These are phyloP conservation scores for Atherinosoma microstoma DNA, from an alignment of 2,797 vertebrate species.

Conservation along the genomic window DNA sequence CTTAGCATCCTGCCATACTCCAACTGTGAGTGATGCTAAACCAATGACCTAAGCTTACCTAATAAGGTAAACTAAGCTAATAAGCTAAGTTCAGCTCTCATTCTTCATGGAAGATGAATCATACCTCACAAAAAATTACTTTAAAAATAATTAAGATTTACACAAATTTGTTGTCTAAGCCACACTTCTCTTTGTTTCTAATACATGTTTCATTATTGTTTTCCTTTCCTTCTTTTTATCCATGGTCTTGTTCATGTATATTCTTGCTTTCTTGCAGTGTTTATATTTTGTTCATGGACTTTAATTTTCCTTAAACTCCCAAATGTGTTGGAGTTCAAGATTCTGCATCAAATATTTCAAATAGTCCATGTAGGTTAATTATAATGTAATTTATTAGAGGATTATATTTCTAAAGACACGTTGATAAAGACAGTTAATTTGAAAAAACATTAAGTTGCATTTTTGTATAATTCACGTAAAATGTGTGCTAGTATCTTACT, in stretches of 20 bases:
- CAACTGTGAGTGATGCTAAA: too few species aligned
- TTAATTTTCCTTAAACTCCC: conserved; percentile 8
- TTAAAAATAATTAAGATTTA: not conserved
- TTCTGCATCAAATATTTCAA: conserved; percentile 12
- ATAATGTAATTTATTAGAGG: not conserved
- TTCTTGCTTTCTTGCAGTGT: conserved; percentile 42
- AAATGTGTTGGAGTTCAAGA: conserved; percentile 11
- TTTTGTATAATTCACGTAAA: not conserved
- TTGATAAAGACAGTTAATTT: not conserved
- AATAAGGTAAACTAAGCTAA: too few species aligned
- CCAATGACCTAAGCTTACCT: too few species aligned
- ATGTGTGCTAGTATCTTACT: not conserved
- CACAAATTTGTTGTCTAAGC: conserved; percentile 9
- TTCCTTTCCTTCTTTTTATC: conserved; percentile 31
- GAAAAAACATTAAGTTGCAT: not conserved
- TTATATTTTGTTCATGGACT: conserved; percentile 10
- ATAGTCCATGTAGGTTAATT: not conserved
- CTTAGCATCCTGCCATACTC: too few species aligned
- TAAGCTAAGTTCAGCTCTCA: not conserved
- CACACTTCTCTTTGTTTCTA: conserved; percentile 46
- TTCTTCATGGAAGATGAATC: not conserved
- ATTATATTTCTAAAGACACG: not conserved
- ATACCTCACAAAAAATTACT: not conserved
- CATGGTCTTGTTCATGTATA: conserved; percentile 51
- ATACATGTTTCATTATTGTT: conserved; percentile 53